Conservation (phyloP, 2,113 vertebrate genomes). For the Petromus typicus region DNA sequence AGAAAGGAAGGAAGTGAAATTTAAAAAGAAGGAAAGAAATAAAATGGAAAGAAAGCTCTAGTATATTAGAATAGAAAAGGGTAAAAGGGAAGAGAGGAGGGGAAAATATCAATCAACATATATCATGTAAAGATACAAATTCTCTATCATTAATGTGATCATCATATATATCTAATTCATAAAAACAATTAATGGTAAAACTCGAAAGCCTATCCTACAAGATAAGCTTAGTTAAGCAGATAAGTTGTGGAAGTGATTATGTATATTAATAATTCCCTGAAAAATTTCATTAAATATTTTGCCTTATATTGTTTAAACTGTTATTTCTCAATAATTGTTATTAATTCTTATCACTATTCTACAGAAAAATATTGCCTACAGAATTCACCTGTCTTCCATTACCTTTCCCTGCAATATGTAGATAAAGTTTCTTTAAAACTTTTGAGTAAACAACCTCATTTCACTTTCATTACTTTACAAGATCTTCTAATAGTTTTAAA, state of each 20-base stretch:
- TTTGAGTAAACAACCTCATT: neutral
- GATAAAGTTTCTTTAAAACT: conserved; percentile 20
- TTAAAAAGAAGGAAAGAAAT: too few relatives aligned
- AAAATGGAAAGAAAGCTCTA: too few relatives aligned
- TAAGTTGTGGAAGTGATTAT: conserved; percentile 9
- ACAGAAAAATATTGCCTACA: neutral
- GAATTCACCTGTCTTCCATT: neutral
- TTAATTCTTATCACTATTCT: neutral
- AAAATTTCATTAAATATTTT: neutral
- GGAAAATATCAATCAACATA: too few relatives aligned
- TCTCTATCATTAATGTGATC: too few relatives aligned
- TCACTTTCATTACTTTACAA: conserved; percentile 11
- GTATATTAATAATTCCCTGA: conserved; percentile 23
- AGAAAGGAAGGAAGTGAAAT: too few relatives aligned
- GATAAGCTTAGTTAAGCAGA: neutral
- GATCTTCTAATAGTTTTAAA: neutral
- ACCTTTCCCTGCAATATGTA: neutral
- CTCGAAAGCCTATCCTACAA: neutral
- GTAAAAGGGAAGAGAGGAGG: too few relatives aligned
- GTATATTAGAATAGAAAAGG: too few relatives aligned
- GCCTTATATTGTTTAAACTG: neutral
- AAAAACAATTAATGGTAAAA: too few relatives aligned
- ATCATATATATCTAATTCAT: too few relatives aligned
- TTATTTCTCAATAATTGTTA: neutral
- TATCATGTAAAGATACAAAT: too few relatives aligned